Evolutionary conservation across 2,113 vertebrate genomes (phyloP).

Genomic region (Tachysurus vachellii): DNA sequence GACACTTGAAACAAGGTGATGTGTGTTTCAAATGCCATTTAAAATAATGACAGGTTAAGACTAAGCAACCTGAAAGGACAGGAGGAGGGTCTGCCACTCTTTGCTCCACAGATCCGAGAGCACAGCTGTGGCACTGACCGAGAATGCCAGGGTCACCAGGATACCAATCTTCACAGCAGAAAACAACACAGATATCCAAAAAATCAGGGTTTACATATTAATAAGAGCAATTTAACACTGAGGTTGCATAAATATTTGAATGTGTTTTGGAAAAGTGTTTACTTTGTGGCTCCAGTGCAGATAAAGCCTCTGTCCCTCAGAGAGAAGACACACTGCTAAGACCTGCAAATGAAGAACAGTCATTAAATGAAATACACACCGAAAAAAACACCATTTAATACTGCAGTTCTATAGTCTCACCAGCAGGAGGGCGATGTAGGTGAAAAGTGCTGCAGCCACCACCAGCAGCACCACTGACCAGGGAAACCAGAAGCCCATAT

Average conservation of each 20-base stretch:
- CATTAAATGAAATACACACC: background rate
- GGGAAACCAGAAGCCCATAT: conserved; percentile 82
- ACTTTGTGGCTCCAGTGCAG: conserved; percentile 92
- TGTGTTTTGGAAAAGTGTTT: background rate
- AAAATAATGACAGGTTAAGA: background rate
- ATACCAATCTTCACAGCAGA: conserved; percentile 72
- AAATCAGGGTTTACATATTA: background rate
- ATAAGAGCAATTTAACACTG: background rate
- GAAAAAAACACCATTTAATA: background rate
- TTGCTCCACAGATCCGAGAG: conserved; percentile 77
- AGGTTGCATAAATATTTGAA: background rate
- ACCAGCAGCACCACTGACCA: conserved; percentile 83
- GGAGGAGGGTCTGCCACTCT: conserved; percentile 78
- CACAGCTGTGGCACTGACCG: conserved; percentile 68
- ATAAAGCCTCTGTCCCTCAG: conserved; percentile 83
- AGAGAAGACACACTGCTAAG: conserved; percentile 81
- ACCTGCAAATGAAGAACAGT: conserved; percentile 71
- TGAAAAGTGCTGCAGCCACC: conserved; percentile 71
- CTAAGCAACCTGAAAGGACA: conserved; percentile 81
- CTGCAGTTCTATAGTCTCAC: conserved; percentile 66
- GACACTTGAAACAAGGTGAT: background rate
- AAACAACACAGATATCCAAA: conserved; percentile 22
- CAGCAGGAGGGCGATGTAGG: conserved; percentile 77
- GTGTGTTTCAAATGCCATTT: background rate
- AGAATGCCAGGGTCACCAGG: conserved; percentile 73